phyloP scores from a whole-genome alignment of 2,888 invertebrate genomes.

The Pherbina coryleti region DNA sequence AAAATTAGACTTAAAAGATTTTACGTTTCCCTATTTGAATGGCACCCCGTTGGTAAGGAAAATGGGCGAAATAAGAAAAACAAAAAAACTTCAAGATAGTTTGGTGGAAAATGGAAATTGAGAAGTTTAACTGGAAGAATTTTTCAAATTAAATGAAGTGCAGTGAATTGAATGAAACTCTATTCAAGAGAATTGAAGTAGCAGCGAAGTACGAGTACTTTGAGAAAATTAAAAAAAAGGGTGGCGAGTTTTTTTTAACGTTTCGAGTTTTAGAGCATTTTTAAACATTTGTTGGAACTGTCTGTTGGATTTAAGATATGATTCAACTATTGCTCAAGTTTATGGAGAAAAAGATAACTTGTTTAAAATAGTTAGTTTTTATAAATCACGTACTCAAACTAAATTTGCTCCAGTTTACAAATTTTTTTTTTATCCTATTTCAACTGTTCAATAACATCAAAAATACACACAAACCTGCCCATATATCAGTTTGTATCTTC shows the following conservation, averaged over 20 bases:
- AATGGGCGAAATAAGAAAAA: not conserved
- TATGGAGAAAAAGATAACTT: too few species aligned
- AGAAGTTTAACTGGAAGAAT: conserved; percentile 24
- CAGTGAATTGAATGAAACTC: not conserved
- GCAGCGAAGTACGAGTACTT: too few species aligned
- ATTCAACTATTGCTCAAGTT: too few species aligned
- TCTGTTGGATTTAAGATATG: not conserved
- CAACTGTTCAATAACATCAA: not conserved
- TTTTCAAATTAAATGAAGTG: conserved; percentile 35
- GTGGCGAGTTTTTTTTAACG: not conserved
- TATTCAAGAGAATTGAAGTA: too few species aligned
- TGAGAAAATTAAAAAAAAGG: not conserved
- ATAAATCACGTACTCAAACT: not conserved
- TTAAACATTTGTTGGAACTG: not conserved
- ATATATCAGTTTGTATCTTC: not conserved
- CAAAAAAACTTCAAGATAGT: not conserved
- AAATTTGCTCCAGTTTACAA: not conserved
- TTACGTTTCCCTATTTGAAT: not conserved
- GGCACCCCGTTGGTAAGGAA: not conserved
- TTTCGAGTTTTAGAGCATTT: not conserved
- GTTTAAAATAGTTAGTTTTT: too few species aligned
- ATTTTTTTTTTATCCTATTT: not conserved
- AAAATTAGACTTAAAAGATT: conserved; percentile 10
- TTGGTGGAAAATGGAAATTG: conserved; percentile 9
- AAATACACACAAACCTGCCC: not conserved